Conservation (phyloP, 2,113 vertebrate genomes). For the Garra rufa region DNA sequence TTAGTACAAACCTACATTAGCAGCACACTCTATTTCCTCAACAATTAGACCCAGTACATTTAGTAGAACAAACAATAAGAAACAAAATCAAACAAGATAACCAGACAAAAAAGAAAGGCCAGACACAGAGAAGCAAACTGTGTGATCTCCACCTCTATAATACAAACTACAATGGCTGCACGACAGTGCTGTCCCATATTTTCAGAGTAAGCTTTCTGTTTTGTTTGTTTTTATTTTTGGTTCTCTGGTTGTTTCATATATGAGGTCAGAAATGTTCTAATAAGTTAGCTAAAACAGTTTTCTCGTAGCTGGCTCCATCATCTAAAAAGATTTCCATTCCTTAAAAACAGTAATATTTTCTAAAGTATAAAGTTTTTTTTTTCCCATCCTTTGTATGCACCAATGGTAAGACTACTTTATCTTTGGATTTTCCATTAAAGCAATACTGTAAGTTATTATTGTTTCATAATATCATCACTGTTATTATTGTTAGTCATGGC, state of each 20-base stretch:
- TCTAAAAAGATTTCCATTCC: conserved; percentile 76
- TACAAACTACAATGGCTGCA: conserved; percentile 86
- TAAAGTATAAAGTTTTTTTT: conserved; percentile 99
- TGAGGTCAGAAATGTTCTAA: conserved; percentile 89
- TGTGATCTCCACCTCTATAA: conserved; percentile 75
- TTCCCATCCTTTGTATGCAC: conserved; percentile 90
- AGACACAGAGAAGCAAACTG: conserved; percentile 59
- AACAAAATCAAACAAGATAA: conserved; percentile 58
- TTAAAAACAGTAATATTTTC: conserved; percentile 97
- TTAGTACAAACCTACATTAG: conserved; percentile 86
- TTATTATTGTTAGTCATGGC: conserved; percentile 68
- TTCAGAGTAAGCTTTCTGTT: conserved; percentile 74
- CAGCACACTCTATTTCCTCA: conserved; percentile 89
- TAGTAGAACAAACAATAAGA: conserved; percentile 66
- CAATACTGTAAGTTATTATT: conserved; percentile 88
- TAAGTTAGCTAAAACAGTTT: conserved; percentile 92
- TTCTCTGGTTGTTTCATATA: conserved; percentile 81
- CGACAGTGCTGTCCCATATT: conserved; percentile 70
- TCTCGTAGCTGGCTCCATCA: conserved; percentile 85
- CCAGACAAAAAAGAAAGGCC: conserved; percentile 71
- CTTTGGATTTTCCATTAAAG: conserved; percentile 95
- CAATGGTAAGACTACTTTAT: conserved; percentile 97
- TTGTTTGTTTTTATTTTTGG: conserved; percentile 64
- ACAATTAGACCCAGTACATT: conserved; percentile 82
- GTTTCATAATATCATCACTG: conserved; percentile 73